Evolutionary conservation across 1,140 invertebrate genomes (phyloP), one percentile per base, ranked within the genome.

Genomic region (Lanistes nyassanus): DNA sequence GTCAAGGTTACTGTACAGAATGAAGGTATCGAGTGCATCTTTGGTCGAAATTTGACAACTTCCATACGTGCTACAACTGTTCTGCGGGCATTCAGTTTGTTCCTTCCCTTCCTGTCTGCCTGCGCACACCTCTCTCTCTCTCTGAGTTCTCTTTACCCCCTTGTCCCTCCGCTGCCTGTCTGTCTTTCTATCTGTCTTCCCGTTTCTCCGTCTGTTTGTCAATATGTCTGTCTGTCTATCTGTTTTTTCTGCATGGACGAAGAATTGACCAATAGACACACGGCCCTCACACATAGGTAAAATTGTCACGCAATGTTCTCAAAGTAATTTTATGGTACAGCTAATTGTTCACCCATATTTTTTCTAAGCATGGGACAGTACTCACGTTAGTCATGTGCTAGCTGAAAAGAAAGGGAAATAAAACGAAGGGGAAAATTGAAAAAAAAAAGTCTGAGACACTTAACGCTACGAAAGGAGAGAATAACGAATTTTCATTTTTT

Each of bases 401-500:
- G n/a, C n/a, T n/a, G n/a, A n/a, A n/a, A n/a, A n/a, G n/a, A n/a
- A n/a, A n/a, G n/a, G n/a, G n/a, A n/a, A n/a, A n/a, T n/a, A n/a
- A n/a, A n/a, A n/a, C n/a, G n/a, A n/a, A n/a, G n/a, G n/a, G n/a
- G n/a, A n/a, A n/a, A n/a, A n/a, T n/a, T n/a, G n/a, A n/a, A n/a
- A n/a, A n/a, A n/a, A n/a, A n/a, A n/a, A n/a, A n/a, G n/a, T n/a
- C n/a, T n/a, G n/a, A n/a, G n/a, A n/a, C n/a, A n/a, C n/a, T n/a
- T n/a, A n/a, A n/a, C n/a, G n/a, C n/a, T n/a, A n/a, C n/a, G n/a
- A n/a, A n/a, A n/a, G n/a, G n/a, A n/a, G n/a, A n/a, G n/a, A n/a
- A n/a, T n/a, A n/a, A n/a, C n/a, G n/a, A n/a, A n/a, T 13, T 36
- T 67, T n/a, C 65, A 23, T 67, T 36, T 36, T 67, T 34, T 67